Percentiles rank a stretch among this genome's conserved stretches.
Evolutionary conservation across 1,140 invertebrate species (phyloP).

Genomic region (Drosophila varians): DNA sequence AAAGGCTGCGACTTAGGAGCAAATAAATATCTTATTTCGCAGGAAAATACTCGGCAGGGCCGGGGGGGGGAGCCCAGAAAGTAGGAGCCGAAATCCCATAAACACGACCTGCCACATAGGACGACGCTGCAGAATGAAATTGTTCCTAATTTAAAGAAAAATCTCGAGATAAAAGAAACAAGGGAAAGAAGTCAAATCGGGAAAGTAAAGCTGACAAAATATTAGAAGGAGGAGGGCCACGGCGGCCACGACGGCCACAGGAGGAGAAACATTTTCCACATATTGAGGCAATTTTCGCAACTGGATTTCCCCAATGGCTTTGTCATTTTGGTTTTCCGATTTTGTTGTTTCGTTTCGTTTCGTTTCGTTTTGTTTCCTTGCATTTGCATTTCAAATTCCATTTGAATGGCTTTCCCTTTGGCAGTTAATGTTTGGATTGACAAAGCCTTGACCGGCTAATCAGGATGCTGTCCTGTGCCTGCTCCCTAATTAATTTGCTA

Average conservation of each 20-base stretch:
- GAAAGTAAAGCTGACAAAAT: constrained; percentile 36
- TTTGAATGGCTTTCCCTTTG: constrained; percentile 44
- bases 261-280: constrained; percentile 32
- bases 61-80: constrained; percentile 31
- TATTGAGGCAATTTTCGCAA: constrained; percentile 46
- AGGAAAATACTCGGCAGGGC: constrained; percentile 26
- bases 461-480: constrained; percentile 17
- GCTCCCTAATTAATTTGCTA: constrained; percentile 65
- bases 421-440: constrained; percentile 57
- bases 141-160: constrained; percentile 57
- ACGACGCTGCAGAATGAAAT: background rate
- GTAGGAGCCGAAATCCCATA: constrained; percentile 56
- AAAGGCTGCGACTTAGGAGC: constrained; percentile 54
- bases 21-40: constrained; percentile 78
- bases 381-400: constrained; percentile 77
- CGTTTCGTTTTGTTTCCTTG: constrained; percentile 17
- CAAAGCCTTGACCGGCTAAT: constrained; percentile 52
- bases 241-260: too few relatives aligned
- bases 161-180: constrained; percentile 5
- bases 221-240: background rate
- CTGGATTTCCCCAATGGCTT: constrained; percentile 74
- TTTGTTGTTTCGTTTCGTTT: background rate
- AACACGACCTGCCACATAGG: constrained; percentile 73
- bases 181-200: constrained; percentile 2
- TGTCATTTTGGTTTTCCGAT: constrained; percentile 24